Conservation (phyloP, 2,888 invertebrate genomes). For the Drosophila setosimentum region DNA sequence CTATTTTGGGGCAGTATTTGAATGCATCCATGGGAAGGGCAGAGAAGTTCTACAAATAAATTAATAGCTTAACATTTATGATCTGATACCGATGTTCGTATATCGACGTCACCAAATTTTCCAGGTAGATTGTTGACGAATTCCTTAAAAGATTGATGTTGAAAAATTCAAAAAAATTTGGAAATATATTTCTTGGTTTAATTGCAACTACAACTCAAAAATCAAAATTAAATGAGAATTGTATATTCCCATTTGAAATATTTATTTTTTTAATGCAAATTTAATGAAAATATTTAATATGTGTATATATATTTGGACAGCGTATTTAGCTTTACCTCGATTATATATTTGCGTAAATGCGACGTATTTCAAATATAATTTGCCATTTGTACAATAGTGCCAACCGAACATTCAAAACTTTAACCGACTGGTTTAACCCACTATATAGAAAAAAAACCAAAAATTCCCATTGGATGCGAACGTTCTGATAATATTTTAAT, state of each 20-base stretch:
- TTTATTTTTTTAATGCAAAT: neutral
- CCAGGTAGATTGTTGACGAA: neutral
- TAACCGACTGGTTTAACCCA: constrained; percentile 61
- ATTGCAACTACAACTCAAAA: neutral
- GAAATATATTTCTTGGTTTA: neutral
- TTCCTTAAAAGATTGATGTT: neutral
- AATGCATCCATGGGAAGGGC: neutral
- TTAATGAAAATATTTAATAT: neutral
- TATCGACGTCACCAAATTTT: neutral
- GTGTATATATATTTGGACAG: neutral
- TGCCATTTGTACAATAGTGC: constrained; percentile 3
- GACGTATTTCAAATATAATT: constrained; percentile 4
- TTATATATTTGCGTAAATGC: neutral
- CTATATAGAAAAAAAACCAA: constrained; percentile 30
- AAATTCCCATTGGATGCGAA: constrained; percentile 45
- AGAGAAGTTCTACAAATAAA: neutral
- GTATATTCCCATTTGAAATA: neutral
- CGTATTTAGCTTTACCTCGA: neutral
- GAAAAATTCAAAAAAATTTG: neutral
- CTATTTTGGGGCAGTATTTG: neutral
- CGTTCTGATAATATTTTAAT: constrained; percentile 57
- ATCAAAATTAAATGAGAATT: neutral
- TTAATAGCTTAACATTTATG: neutral
- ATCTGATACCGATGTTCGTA: neutral
- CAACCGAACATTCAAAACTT: constrained; percentile 4